Conservation (phyloP, 2,113 vertebrate genomes). For the Conger conger region DNA sequence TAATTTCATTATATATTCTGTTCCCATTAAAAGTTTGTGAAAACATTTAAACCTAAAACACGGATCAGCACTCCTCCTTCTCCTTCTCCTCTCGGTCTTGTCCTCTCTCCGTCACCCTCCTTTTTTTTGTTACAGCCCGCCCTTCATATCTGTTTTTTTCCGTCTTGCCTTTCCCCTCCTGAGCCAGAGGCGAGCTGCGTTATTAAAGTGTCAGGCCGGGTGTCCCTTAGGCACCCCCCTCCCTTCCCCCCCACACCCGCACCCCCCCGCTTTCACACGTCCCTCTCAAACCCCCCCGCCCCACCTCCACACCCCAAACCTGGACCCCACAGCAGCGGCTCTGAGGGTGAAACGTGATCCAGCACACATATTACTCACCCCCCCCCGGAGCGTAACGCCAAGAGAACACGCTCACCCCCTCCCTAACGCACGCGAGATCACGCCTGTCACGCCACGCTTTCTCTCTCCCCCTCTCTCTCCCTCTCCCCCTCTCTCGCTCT, state of each 20-base stretch:
- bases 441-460: background rate
- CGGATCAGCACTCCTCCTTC: background rate
- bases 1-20: too few relatives aligned
- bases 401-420: slow-evolving; percentile 12
- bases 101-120: background rate
- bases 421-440: background rate
- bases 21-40: background rate
- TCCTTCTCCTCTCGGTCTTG: background rate
- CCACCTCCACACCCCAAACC: slow-evolving; percentile 6
- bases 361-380: slow-evolving; percentile 27
- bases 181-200: slow-evolving; percentile 1
- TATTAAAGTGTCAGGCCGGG: slow-evolving; percentile 17
- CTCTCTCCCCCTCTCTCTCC: background rate
- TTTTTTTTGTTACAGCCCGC: background rate
- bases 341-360: slow-evolving; percentile 18
- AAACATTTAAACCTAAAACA: background rate
- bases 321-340: slow-evolving; percentile 17
- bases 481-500: background rate
- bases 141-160: background rate
- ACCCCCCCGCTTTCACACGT: slow-evolving; percentile 14
- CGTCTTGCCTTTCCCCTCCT: background rate
- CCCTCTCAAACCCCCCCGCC: background rate
- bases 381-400: background rate
- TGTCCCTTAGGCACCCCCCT: slow-evolving; percentile 16
- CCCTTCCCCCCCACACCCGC: background rate